A percentile compares a stretch with the other conserved stretches of the same genome.
Conservation (phyloP, 2,113 vertebrate species). For the Esox niger region DNA sequence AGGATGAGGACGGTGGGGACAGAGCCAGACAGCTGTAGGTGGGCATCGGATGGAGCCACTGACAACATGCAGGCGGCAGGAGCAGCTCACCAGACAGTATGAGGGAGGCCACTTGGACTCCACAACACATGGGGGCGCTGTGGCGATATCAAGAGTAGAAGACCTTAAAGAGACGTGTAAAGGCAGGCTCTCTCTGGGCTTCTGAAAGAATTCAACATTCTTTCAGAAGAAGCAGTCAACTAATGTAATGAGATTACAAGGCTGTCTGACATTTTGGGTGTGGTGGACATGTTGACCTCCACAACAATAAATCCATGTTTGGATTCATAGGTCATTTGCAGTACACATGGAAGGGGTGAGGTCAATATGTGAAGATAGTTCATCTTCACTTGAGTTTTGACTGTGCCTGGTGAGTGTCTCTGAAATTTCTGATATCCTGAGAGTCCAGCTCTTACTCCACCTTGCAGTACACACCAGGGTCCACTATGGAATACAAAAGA, state of each 20-base stretch:
- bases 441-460: too few relatives aligned
- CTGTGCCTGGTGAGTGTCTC: background rate
- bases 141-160: too few relatives aligned
- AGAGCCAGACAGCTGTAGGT: conserved; percentile 15
- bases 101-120: conserved; percentile 6
- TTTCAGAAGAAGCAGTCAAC: too few relatives aligned
- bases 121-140: conserved; percentile 6
- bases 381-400: background rate
- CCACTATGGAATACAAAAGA: too few relatives aligned
- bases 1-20: conserved; percentile 21
- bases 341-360: too few relatives aligned
- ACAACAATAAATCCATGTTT: background rate
- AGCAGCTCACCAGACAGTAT: conserved; percentile 25
- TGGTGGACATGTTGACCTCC: conserved; percentile 4
- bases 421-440: background rate
- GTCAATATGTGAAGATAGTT: background rate
- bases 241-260: background rate
- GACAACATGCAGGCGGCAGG: conserved; percentile 33
- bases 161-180: conserved; percentile 23
- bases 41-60: conserved; percentile 22
- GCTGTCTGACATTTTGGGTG: background rate
- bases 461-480: too few relatives aligned
- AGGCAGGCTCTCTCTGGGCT: conserved; percentile 13
- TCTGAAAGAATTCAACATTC: conserved; percentile 24
- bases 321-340: background rate